phyloP scores from a whole-genome alignment of 2,888 invertebrate genomes.

The Spialia ferax region DNA sequence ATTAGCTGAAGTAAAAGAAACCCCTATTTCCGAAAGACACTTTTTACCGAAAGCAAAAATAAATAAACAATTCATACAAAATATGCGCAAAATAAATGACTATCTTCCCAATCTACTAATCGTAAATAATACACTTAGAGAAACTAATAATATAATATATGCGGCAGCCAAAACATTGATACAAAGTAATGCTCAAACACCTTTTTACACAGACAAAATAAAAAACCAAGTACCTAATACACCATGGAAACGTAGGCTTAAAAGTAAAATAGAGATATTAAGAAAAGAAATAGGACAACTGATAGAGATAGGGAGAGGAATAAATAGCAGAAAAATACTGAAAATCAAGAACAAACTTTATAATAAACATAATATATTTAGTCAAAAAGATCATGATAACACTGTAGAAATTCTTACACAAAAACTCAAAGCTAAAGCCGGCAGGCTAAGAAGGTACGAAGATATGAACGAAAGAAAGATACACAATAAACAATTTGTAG shows the following conservation, averaged over 20 bases:
- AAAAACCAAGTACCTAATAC: constrained; percentile 16
- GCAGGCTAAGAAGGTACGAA: constrained; percentile 16
- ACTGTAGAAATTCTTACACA: background rate
- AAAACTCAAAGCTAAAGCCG: constrained; percentile 2
- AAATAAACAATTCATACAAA: constrained; percentile 15
- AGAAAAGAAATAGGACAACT: constrained; percentile 23
- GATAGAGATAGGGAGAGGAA: constrained; percentile 11
- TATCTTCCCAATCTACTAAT: constrained; percentile 27
- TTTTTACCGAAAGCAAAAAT: constrained; percentile 25
- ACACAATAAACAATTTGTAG: constrained; percentile 17
- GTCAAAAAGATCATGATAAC: background rate
- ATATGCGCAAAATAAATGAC: constrained; percentile 18
- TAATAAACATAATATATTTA: constrained; percentile 15
- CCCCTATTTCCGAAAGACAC: background rate
- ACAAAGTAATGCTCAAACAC: constrained; percentile 20
- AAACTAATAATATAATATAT: constrained; percentile 20
- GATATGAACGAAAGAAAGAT: background rate
- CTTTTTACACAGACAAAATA: background rate
- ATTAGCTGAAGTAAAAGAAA: constrained; percentile 8
- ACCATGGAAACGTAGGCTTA: constrained; percentile 21
- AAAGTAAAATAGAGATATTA: constrained; percentile 19
- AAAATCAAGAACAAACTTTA: constrained; percentile 13
- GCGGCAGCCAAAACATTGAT: constrained; percentile 32
- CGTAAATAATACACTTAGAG: background rate
- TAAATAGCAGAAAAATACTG: background rate